A percentile compares a stretch with the other conserved stretches of the same genome.
These are phyloP conservation scores for Microplitis deprimator DNA, from an alignment of 2,888 invertebrate species.

Conservation along the genomic window DNA sequence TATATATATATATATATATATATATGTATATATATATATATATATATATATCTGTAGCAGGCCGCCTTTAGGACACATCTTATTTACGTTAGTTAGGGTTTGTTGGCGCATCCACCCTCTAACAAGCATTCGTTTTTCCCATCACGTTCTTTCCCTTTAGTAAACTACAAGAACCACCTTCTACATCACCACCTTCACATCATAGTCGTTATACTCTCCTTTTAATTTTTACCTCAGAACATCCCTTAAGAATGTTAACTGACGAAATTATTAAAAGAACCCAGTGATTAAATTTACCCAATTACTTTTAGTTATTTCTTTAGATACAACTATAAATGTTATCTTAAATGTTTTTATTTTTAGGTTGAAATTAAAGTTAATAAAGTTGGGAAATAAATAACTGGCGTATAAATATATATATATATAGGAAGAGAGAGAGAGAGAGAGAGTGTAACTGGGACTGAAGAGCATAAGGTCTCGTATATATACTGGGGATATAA, in stretches of 20 bases:
- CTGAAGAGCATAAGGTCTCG: background rate
- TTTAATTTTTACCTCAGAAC: slow-evolving; percentile 1
- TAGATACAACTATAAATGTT: background rate
- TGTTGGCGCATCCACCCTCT: slow-evolving; percentile 69
- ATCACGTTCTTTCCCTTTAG: slow-evolving; percentile 37
- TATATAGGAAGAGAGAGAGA: too few species aligned
- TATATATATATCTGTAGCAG: slow-evolving; percentile 19
- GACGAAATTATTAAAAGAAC: background rate
- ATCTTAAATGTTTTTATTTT: background rate
- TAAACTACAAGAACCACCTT: background rate
- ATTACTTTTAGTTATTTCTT: background rate
- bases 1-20: background rate
- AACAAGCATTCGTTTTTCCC: slow-evolving; percentile 61
- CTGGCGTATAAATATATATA: too few species aligned
- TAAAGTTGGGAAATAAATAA: background rate
- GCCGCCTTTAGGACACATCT: slow-evolving; percentile 60
- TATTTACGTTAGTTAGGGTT: slow-evolving; percentile 72
- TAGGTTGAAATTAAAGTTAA: background rate
- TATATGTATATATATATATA: slow-evolving; percentile 8
- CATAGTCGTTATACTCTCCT: background rate
- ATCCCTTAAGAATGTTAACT: background rate
- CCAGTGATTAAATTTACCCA: background rate
- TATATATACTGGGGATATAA: slow-evolving; percentile 9
- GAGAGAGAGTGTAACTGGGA: background rate
- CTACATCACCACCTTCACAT: background rate